Evolutionary conservation across 2,888 invertebrate species (phyloP), one percentile per base, ranked within the genome.

Genomic region (Drosophila yooni): DNA sequence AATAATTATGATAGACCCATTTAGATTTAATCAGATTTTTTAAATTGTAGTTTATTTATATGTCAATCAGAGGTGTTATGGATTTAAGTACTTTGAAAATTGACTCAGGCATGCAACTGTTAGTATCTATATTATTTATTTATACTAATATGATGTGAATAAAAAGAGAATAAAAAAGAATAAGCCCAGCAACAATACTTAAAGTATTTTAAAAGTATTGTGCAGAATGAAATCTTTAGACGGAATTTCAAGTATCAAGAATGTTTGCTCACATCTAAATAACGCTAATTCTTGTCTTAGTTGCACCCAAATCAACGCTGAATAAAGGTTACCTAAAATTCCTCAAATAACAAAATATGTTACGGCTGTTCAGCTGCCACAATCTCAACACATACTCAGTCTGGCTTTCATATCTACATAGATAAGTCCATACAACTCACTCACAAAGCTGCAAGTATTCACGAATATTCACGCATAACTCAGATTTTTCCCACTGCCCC

Each of bases 401-500:
- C 56, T 29, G 74, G 68, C 54, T 70, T 54, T 48, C 25, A 40
- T 50, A 59, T 34, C 29, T 29, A 46, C 38, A 43, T 29, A 56
- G 27, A 56, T 15, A 51, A 27, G 48, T 33, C 38, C 27, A 34
- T 70, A 80, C 83, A 83, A 74, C 89, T 80, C 81, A 80, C 67
- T 86, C 71, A 31, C 73, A 53, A 46, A 56, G 29, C 27, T 46
- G 65, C 70, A 73, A 58, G 66, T 74, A 70, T 76, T 61, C 69
- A 69, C 53, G 64, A 67, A 59, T 70, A 79, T 82, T 54, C 80
- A 76, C 83, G 87, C 89, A 90, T 85, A 88, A 80, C 75, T 90
- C 89, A 74, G 61, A 59, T 54, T 38, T 56, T n/a, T 54, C 61
- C 43, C 46, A 15, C 33, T 59, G 36, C 64, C 57, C 13, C 67